These are phyloP conservation scores for Zophobas atratus DNA, from an alignment of 1,140 invertebrate species.

Conservation along the genomic window DNA sequence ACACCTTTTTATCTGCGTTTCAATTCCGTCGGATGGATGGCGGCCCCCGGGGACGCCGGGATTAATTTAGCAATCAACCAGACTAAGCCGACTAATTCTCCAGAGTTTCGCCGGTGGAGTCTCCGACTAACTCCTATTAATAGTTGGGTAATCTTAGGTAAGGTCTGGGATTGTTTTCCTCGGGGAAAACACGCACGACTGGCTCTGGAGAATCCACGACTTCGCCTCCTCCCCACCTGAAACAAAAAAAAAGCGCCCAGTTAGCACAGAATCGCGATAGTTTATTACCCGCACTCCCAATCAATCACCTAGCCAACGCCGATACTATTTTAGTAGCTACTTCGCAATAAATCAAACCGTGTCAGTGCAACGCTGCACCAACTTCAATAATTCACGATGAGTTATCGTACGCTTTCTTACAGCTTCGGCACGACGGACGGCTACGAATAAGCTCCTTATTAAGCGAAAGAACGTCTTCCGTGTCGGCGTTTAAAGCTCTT, in stretches of 20 bases:
- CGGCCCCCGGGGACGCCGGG: constrained; percentile 6
- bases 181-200: constrained; percentile 22
- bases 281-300: too few species aligned
- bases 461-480: constrained; percentile 21
- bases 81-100: constrained; percentile 26
- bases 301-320: too few species aligned
- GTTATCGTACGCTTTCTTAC: constrained; percentile 38
- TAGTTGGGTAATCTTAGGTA: constrained; percentile 33
- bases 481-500: constrained; percentile 38
- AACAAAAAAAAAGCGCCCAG: neutral
- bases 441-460: neutral
- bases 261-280: neutral
- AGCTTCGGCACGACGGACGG: constrained; percentile 9
- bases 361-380: constrained; percentile 29
- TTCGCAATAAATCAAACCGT: constrained; percentile 28
- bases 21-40: neutral
- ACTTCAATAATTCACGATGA: constrained; percentile 47
- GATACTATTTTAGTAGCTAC: constrained; percentile 5
- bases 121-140: constrained; percentile 33
- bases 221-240: neutral
- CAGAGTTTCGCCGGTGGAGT: constrained; percentile 11
- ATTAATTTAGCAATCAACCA: constrained; percentile 39
- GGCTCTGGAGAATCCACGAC: constrained; percentile 10
- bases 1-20: constrained; percentile 16
- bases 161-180: constrained; percentile 41